Conservation (phyloP, 2,888 invertebrate species). For the Aporophyla nigra region DNA sequence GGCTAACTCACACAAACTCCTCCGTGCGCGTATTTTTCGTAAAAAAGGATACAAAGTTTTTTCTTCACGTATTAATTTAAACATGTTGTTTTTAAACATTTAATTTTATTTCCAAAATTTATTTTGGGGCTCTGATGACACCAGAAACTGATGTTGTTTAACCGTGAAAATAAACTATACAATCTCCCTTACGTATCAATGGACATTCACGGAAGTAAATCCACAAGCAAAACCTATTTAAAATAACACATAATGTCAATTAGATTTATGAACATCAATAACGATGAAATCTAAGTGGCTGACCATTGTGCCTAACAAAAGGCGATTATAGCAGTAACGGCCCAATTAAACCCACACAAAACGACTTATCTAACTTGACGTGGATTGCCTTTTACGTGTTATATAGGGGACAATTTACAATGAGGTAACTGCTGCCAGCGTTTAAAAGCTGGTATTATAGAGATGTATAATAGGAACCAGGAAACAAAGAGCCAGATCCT, state of each 20-base stretch:
- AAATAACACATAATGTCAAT: constrained; percentile 30
- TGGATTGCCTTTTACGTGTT: constrained; percentile 55
- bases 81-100: not conserved
- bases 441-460: not conserved
- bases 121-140: not conserved
- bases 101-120: not conserved
- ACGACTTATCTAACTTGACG: constrained; percentile 50
- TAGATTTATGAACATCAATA: constrained; percentile 52
- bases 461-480: not conserved
- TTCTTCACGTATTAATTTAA: no score
- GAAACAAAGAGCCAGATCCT: not conserved
- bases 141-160: not conserved
- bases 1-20: no score
- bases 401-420: constrained; percentile 23
- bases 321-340: constrained; percentile 42
- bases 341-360: constrained; percentile 53
- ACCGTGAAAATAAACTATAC: not conserved
- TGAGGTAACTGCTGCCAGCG: not conserved
- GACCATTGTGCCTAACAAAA: constrained; percentile 52
- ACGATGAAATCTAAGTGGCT: constrained; percentile 46
- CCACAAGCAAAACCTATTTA: constrained; percentile 4
- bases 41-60: no score
- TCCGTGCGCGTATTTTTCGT: no score
- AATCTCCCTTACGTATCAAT: not conserved
- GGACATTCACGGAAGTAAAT: constrained; percentile 7